Evolutionary conservation across 2,113 vertebrate genomes (phyloP), one percentile per base, ranked within the genome.

Genomic region (Polyodon spathula): DNA sequence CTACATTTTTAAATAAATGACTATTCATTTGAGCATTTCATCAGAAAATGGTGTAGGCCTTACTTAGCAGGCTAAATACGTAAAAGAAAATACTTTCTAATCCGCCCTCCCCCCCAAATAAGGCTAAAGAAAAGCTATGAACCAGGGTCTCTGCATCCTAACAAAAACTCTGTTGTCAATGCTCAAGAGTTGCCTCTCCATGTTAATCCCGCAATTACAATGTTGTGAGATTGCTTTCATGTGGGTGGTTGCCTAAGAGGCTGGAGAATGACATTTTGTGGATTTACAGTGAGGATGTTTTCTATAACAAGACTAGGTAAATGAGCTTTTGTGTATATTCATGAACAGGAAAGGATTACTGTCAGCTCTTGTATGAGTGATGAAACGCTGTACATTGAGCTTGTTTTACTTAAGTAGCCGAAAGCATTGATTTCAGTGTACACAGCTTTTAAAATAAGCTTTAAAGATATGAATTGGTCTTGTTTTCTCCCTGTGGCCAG

Each of bases 141-240:
- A 55, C 17, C 27, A 27, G 52, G 60, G 37, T 66, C 61, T 61
- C 40, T 51, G 57, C 48, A 64, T 56, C 59, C 40, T 66, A 46
- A 42, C 16, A 55, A 63, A 54, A 57, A 54, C 40, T 48, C 15
- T 46, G 10, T 57, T 73, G 67, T 65, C 54, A 54, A 40, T 59
- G 61, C 64, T 63, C 38, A 10, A 66, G 60, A 71, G 67, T 48
- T 56, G 16, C 14, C 61, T 66, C 63, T 58, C 64, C 50, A 41
- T 43, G 51, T 59, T 67, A 68, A 74, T 67, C 61, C 69, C 48
- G 46, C 68, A 66, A 71, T 71, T 71, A 71, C 68, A 69, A 40
- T 48, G 44, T 54, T 52, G 40, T 40, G 44, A 61, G 68, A 74
- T 71, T 69, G 41, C 68, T 71, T 71, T 72, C 66, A 66, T 74